Evolutionary conservation across 2,888 invertebrate genomes (phyloP).

Genomic region (Hydriomena furcata): DNA sequence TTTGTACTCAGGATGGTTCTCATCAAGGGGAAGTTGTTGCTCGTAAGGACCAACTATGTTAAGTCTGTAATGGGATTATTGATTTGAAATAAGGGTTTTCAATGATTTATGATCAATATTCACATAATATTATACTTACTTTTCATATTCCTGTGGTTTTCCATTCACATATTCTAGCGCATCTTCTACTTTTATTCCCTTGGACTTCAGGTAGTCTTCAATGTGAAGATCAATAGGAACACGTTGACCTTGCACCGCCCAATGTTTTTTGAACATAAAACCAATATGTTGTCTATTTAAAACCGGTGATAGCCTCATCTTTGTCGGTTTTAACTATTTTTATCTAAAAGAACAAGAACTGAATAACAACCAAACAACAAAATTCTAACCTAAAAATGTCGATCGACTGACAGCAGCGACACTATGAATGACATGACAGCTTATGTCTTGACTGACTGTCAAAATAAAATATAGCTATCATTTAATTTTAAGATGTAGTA

Average conservation of each 20-base stretch:
- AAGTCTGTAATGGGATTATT: conserved; percentile 46
- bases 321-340: conserved; percentile 30
- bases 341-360: too few relatives aligned
- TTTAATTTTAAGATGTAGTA: too few relatives aligned
- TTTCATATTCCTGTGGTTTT: conserved; percentile 57
- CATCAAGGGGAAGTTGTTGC: conserved; percentile 67
- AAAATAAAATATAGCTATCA: too few relatives aligned
- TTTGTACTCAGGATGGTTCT: conserved; percentile 87
- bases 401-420: too few relatives aligned
- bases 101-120: not conserved
- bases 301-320: conserved; percentile 86
- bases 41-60: conserved; percentile 74
- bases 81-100: not conserved
- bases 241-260: conserved; percentile 87
- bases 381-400: too few relatives aligned
- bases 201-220: conserved; percentile 76
- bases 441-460: too few relatives aligned
- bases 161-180: conserved; percentile 83
- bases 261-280: conserved; percentile 88
- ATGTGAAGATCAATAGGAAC: conserved; percentile 81
- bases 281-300: conserved; percentile 88
- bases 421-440: too few relatives aligned
- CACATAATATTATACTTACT: conserved; percentile 39
- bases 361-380: too few relatives aligned
- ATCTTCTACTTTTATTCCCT: conserved; percentile 85